phyloP scores from a whole-genome alignment of 2,888 invertebrate species.

The Noctua janthina region DNA sequence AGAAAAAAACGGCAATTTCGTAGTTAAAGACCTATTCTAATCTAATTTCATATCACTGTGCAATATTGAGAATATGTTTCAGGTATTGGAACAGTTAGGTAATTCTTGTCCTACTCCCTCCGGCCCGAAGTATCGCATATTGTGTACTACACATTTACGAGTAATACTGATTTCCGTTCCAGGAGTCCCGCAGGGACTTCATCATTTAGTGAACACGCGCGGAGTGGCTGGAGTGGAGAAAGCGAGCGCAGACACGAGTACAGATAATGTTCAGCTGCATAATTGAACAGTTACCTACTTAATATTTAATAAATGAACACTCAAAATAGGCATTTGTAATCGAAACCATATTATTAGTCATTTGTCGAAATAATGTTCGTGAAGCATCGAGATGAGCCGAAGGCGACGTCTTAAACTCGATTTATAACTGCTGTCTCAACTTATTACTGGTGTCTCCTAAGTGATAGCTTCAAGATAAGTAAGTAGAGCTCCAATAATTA shows the following conservation, averaged over 20 bases:
- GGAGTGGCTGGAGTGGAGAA: slow-evolving; percentile 31
- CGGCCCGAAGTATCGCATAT: not conserved
- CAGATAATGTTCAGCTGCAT: slow-evolving; percentile 44
- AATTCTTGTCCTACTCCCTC: not conserved
- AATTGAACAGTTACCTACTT: slow-evolving; percentile 33
- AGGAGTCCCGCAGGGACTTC: slow-evolving; percentile 41
- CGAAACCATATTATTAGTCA: slow-evolving; percentile 22
- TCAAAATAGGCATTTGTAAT: slow-evolving; percentile 15
- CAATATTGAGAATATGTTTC: not conserved
- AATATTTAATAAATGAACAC: slow-evolving; percentile 21
- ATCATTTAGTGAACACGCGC: slow-evolving; percentile 45
- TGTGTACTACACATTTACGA: slow-evolving; percentile 21
- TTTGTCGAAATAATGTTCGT: slow-evolving; percentile 42
- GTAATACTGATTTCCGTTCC: slow-evolving; percentile 40
- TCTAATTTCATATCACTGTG: not conserved
- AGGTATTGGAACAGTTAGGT: not conserved
- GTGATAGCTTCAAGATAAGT: slow-evolving; percentile 67
- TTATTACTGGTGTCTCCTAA: slow-evolving; percentile 64
- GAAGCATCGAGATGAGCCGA: slow-evolving; percentile 49
- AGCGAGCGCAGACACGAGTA: slow-evolving; percentile 12
- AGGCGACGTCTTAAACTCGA: slow-evolving; percentile 58
- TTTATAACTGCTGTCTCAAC: slow-evolving; percentile 64
- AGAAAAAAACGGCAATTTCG: too few species aligned
- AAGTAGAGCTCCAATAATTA: slow-evolving; percentile 66
- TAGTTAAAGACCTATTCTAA: not conserved